phyloP scores from a whole-genome alignment of 2,888 invertebrate genomes.

The Dicyrtomina minuta region DNA sequence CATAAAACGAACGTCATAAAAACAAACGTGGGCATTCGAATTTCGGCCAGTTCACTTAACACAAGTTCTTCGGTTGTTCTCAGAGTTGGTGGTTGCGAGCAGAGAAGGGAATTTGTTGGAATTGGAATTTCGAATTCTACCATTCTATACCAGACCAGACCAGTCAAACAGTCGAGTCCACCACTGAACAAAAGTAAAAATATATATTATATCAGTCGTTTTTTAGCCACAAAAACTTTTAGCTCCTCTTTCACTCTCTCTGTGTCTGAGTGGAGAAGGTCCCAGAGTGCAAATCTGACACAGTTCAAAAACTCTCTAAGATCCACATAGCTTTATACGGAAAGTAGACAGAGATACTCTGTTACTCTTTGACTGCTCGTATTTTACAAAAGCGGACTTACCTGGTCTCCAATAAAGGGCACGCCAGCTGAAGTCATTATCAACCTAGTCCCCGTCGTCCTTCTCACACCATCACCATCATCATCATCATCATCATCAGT shows the following conservation, averaged over 20 bases:
- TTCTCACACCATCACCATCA: too few species aligned
- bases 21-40: slow-evolving; percentile 10
- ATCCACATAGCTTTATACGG: too few species aligned
- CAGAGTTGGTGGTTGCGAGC: background rate
- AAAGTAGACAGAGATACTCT: too few species aligned
- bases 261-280: too few species aligned
- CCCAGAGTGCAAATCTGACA: too few species aligned
- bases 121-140: background rate
- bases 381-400: too few species aligned
- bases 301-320: too few species aligned
- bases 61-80: background rate
- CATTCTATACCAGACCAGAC: background rate
- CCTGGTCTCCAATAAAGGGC: too few species aligned
- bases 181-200: background rate
- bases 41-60: background rate
- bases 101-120: background rate
- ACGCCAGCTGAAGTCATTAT: too few species aligned
- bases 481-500: slow-evolving; percentile 1
- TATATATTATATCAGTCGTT: background rate
- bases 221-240: background rate
- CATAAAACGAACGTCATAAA: slow-evolving; percentile 26
- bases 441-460: too few species aligned
- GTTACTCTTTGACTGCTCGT: too few species aligned
- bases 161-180: background rate
- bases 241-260: too few species aligned